Percentiles rank a stretch among this genome's conserved stretches.
phyloP scores from a whole-genome alignment of 92 coral and sea anemone genomes.

The Actinernus sp. region DNA sequence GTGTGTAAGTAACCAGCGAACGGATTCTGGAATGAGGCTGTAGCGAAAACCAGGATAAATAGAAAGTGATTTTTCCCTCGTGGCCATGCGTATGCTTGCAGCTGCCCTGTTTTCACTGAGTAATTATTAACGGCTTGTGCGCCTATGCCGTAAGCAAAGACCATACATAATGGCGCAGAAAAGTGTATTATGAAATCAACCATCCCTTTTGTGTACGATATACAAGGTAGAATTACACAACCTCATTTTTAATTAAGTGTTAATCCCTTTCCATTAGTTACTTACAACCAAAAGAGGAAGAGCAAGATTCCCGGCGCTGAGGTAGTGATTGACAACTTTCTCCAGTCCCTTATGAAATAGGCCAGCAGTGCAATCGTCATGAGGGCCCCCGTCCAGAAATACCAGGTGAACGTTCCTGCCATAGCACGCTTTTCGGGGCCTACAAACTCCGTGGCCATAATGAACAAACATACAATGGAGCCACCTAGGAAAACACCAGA shows the following conservation, averaged over 20 bases:
- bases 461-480: conserved; percentile 85
- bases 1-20: conserved; percentile 89
- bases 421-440: conserved; percentile 88
- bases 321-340: conserved; percentile 77
- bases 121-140: too few relatives aligned
- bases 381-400: conserved; percentile 86
- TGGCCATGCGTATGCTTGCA: too few relatives aligned
- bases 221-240: too few relatives aligned
- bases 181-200: too few relatives aligned
- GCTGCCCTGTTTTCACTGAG: too few relatives aligned
- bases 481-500: conserved; percentile 69
- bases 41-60: too few relatives aligned
- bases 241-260: too few relatives aligned
- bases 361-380: conserved; percentile 87
- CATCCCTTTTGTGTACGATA: too few relatives aligned
- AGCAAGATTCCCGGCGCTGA: conserved; percentile 89
- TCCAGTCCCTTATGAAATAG: conserved; percentile 97
- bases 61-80: too few relatives aligned
- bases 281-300: conserved; percentile 90
- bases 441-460: conserved; percentile 93
- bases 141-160: too few relatives aligned
- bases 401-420: conserved; percentile 93
- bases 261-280: background rate
- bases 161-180: too few relatives aligned
- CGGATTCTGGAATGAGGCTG: conserved; percentile 93